Conservation (phyloP, 2,113 vertebrate genomes). For the Laticauda laticaudata region DNA sequence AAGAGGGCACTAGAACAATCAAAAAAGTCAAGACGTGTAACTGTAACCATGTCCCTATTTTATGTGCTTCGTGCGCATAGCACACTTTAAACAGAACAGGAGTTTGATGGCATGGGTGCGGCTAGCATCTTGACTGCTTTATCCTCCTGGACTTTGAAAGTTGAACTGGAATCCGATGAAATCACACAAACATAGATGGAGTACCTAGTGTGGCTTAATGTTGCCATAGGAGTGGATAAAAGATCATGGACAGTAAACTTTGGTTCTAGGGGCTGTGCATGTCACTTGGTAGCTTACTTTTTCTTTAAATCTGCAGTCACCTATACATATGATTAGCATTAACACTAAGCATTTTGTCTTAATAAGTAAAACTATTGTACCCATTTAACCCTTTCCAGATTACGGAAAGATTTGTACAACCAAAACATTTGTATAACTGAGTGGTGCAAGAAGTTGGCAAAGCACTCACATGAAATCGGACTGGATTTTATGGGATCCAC, state of each 20-base stretch:
- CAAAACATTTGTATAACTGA: not conserved
- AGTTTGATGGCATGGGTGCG: not conserved
- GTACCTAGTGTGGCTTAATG: not conserved
- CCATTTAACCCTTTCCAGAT: not conserved
- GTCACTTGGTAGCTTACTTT: not conserved
- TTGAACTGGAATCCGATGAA: not conserved
- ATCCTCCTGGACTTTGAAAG: not conserved
- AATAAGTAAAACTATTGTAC: not conserved
- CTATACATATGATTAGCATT: not conserved
- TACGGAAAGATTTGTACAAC: not conserved
- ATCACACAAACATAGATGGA: not conserved
- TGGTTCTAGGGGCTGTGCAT: not conserved
- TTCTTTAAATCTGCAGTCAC: not conserved
- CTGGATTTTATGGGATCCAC: constrained; percentile 92
- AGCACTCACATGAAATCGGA: constrained; percentile 93
- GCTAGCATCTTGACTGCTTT: not conserved
- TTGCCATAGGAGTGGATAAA: not conserved
- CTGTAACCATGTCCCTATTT: not conserved
- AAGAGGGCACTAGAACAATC: not conserved
- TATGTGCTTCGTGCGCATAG: not conserved
- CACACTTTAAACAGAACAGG: not conserved
- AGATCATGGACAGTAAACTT: not conserved
- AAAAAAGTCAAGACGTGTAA: not conserved
- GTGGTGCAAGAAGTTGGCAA: not conserved
- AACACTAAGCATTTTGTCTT: not conserved